Evolutionary conservation across 2,113 vertebrate species (phyloP), one percentile per base, ranked within the genome.

Genomic region (Myanophis thanlyinensis): DNA sequence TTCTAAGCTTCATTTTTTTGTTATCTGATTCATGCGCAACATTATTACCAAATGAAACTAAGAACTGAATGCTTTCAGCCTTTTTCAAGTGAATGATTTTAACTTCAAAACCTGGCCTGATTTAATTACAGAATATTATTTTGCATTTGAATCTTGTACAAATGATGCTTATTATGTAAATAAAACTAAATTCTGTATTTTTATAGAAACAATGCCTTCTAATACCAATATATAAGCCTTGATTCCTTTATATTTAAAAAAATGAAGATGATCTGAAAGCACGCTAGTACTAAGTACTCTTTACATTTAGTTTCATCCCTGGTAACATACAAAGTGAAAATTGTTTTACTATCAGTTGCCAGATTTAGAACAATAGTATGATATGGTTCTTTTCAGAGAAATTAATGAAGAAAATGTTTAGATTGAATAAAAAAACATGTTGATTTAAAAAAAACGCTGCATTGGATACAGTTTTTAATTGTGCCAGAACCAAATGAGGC

Each of bases 171-270:
- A 91, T 97, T 93, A 44, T 96, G 96, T 96, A 97, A 49, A 97
- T 95, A 97, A 92, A 96, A 96, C 96, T 95, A 93, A 96, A 96
- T 98, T 95, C 93, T 96, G 96, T 97, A 97, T 98, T 98, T 98
- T 98, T 98, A 94, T 98, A 98, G 95, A 94, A 95, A 92, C 96
- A 93, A 96, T 95, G 92, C 91, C 94, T 94, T 94, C 95, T 94
- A 95, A 94, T 30, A 91, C 92, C 95, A 90, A 92, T 95, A 94
- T 95, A 20, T 94, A 85, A 94, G n/a, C 96, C 95, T 5, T 90
- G 96, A 94, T 97, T 97, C 95, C 92, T 30, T 93, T 53, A 87
- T 40, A 94, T 96, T n/a, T 94, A 94, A 94, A 96, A 94, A 97
- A 90, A 93, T 56, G 59, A 93, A 91, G 95, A 94, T 93, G 94